Base-by-base conservation (phyloP, 2,888 invertebrate species). In the Scrobipalpa costella region DNA sequence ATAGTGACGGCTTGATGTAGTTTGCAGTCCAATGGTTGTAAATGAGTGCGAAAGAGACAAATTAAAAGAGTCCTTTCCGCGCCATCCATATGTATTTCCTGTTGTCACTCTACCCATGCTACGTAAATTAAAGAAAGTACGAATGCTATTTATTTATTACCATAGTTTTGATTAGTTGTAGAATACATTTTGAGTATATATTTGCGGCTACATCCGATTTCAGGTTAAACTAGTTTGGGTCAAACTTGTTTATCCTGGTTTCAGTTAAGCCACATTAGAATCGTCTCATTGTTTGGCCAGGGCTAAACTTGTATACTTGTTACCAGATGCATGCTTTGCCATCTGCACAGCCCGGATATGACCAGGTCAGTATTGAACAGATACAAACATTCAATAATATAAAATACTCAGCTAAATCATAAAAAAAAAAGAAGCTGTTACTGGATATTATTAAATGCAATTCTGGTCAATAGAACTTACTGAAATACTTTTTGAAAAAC, bases 291-390 rank as follows among this genome's bases (percentile, higher is more conserved):
- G 44, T 44, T 44, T 44, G 44, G 15, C 44, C 44, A 15, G 44
- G 44, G n/a, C 44, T 44, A 44, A 44, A 44, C 15, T 7, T 44
- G 5, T 44, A 44, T 44, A 65, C 60, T 57, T 57, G 44, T 44
- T 44, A 44, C 44, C 44, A 44, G 44, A 44, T 44, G 44, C 44
- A 44, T 44, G 44, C 44, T 15, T 15, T 15, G 15, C 15, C 27
- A 27, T 27, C 44, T 15, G 44, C 44, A 2, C 44, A 44, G 44
- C 44, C n/a, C 44, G 44, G 44, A 44, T 44, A 44, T 44, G 44
- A 44, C 44, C 44, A 44, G 44, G 44, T 44, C 44, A 44, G 44
- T 44, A 44, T 44, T 15, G 44, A 44, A 44, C 44, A 44, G 15
- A 44, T 3, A 7, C 15, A 15, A 44, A 44, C 8, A 6, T 44